Evolutionary conservation across 2,797 vertebrate genomes (phyloP).

Genomic region (Eutrigla gurnardus): DNA sequence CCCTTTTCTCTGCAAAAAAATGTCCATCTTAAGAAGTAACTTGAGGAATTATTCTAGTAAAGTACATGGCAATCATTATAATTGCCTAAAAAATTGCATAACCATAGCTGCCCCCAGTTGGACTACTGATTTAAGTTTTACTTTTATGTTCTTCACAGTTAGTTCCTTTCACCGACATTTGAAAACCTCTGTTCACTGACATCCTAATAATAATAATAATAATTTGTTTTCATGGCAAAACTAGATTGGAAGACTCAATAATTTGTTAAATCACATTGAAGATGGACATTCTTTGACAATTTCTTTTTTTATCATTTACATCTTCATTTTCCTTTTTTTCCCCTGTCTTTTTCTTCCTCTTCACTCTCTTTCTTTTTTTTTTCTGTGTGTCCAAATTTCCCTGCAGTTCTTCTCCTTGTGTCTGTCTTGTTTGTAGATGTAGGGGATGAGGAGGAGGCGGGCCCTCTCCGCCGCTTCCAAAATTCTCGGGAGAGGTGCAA

Average conservation of each 20-base stretch:
- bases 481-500: slow-evolving; percentile 90
- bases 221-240: neutral
- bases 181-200: neutral
- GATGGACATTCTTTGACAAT: slow-evolving; percentile 71
- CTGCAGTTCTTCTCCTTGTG: slow-evolving; percentile 92
- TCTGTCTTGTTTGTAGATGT: slow-evolving; percentile 94
- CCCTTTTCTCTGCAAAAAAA: slow-evolving; percentile 58
- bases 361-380: slow-evolving; percentile 65
- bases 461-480: slow-evolving; percentile 89
- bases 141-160: neutral
- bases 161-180: neutral
- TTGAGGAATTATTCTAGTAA: neutral
- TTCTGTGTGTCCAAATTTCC: slow-evolving; percentile 88
- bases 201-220: neutral
- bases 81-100: neutral
- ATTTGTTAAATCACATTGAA: slow-evolving; percentile 27
- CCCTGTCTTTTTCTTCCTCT: slow-evolving; percentile 33
- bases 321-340: slow-evolving; percentile 25
- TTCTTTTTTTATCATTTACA: slow-evolving; percentile 26
- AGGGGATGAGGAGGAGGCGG: slow-evolving; percentile 95
- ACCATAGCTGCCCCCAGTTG: neutral
- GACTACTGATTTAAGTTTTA: neutral
- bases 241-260: neutral
- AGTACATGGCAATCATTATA: neutral
- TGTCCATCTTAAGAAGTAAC: slow-evolving; percentile 61